Evolutionary conservation across 92 coral and sea anemone species (phyloP).

Genomic region (Parazoanthus swiftii): DNA sequence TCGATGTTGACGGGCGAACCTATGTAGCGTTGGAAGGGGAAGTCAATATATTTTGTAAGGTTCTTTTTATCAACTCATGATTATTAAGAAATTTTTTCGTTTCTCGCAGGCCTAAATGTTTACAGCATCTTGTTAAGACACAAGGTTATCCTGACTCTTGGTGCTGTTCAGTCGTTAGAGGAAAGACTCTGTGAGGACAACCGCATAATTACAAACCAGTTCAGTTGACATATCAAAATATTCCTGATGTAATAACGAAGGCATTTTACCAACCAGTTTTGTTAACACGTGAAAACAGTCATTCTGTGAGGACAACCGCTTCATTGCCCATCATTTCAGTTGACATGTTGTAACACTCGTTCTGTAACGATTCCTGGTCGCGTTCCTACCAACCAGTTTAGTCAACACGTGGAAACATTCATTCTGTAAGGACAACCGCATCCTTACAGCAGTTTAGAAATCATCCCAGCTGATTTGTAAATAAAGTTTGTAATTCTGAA

Average conservation of each 20-base stretch:
- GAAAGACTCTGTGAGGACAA: conserved; percentile 87
- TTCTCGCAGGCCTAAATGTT: conserved; percentile 72
- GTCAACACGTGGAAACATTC: conserved; percentile 15
- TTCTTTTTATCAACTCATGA: neutral
- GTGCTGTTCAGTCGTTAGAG: conserved; percentile 78
- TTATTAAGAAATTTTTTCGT: neutral
- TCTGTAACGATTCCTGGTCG: conserved; percentile 72
- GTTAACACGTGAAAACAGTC: neutral
- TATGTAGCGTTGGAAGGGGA: too few relatives aligned
- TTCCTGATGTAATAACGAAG: neutral
- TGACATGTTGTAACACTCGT: neutral
- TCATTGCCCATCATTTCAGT: neutral
- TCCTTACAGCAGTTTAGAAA: conserved; percentile 63
- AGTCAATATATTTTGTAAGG: neutral
- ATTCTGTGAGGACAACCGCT: too few relatives aligned
- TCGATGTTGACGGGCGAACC: too few relatives aligned
- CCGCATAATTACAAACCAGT: conserved; percentile 68
- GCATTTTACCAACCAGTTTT: neutral
- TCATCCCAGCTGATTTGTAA: neutral
- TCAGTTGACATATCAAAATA: conserved; percentile 41
- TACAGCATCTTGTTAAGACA: conserved; percentile 84
- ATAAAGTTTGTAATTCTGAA: neutral
- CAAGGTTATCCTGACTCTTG: conserved; percentile 78
- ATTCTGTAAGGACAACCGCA: conserved; percentile 59
- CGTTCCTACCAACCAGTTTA: conserved; percentile 67